Evolutionary conservation across 2,888 invertebrate genomes (phyloP).

Genomic region (Noctua comes): DNA sequence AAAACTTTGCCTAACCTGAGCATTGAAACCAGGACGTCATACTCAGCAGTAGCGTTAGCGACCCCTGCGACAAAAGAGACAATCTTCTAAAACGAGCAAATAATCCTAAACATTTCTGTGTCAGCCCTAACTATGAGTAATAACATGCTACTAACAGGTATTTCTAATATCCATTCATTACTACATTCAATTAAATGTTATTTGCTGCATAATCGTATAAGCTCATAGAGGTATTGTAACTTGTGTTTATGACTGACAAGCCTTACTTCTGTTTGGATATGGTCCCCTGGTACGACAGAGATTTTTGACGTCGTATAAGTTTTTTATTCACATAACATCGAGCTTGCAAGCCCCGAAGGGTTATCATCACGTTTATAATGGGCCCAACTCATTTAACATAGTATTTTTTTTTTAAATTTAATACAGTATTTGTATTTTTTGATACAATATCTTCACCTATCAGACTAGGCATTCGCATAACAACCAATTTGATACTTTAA

Average conservation of each 20-base stretch:
- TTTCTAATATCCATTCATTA: constrained; percentile 54
- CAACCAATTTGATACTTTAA: neutral
- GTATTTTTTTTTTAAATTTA: too few species aligned
- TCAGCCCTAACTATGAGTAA: constrained; percentile 50
- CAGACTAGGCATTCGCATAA: neutral
- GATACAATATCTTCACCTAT: neutral
- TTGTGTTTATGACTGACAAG: neutral
- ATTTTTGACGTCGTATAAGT: neutral
- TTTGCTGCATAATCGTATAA: constrained; percentile 7
- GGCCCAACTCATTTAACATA: too few species aligned
- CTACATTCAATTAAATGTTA: constrained; percentile 42
- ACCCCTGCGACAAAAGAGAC: neutral
- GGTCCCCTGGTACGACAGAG: constrained; percentile 6
- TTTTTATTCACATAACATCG: neutral
- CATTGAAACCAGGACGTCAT: neutral
- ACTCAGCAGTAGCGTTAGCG: rapidly evolving
- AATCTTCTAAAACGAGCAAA: neutral
- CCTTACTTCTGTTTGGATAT: constrained; percentile 7
- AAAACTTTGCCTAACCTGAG: neutral
- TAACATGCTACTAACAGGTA: constrained; percentile 43
- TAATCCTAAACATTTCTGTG: neutral
- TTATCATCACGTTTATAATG: too few species aligned
- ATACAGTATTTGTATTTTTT: neutral
- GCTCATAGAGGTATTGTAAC: neutral
- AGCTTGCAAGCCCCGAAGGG: too few species aligned